Base-by-base conservation (phyloP, 2,113 vertebrate species). In the Proterorhinus semilunaris region DNA sequence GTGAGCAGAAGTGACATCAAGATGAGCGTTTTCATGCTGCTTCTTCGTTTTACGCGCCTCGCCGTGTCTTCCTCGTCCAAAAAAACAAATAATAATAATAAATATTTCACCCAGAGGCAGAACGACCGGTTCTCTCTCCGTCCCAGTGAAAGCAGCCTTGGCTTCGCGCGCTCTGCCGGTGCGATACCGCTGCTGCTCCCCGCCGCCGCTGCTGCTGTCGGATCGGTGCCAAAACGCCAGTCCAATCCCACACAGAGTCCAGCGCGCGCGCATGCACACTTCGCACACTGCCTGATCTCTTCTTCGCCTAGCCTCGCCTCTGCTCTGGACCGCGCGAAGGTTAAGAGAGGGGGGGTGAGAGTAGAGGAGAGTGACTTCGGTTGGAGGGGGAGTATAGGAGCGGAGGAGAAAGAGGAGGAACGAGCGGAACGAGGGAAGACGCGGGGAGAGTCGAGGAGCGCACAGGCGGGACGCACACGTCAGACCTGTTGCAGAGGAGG, bases 1-100 rank as follows among this genome's bases (percentile, higher is more conserved):
- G 90, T 45, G 58, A 85, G 85, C 62, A 91, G 76, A 69, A 93
- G 53, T 10, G 81, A 72, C 54, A 91, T 27, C 52, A 91, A 62
- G 45, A 91, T 9, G 21, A 89, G 71, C 77, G 4, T 61, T 65
- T 92, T 90, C 92, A 93, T 61, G 43, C 1, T 51, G 11, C 10
- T 47, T 92, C 70, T 78, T 84, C 50, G 42, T 71, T 55, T 58
- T 8, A 48, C 49, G 49, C 15, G 65, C 62, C 8, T 46, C 54
- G 27, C 6, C 10, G 52, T 10, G 36, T 8, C 10, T 52, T 10
- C 49, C 54, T 64, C 4, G 27, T 55, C 52, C 27, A 36, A 36
- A n/a, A 27, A 36, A 36, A 36, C 27, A 36, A 36, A 36, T 36
- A 5, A 5, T 36, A 58, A 47, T 21, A 21, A 21, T 21, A 6